A percentile compares a stretch with the other conserved stretches of the same genome.
These are phyloP conservation scores for Ommatoiulus sabulosus DNA, from an alignment of 2,888 invertebrate genomes.

Conservation along the genomic window DNA sequence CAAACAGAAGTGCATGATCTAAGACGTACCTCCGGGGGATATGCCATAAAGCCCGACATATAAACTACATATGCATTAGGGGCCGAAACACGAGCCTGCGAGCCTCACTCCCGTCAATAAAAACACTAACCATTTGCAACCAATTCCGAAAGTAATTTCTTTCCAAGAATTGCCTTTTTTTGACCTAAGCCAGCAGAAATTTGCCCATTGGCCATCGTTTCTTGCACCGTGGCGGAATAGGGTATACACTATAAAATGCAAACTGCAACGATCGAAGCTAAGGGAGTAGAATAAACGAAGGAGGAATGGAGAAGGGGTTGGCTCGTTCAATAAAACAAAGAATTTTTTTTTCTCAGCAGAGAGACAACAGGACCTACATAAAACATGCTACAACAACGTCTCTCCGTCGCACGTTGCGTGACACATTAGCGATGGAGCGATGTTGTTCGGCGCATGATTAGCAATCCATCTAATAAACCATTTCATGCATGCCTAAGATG, in stretches of 20 bases:
- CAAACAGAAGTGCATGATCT: slow-evolving; percentile 45
- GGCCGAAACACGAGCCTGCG: slow-evolving; percentile 27
- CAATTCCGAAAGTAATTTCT: slow-evolving; percentile 45
- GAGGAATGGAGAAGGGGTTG: not conserved
- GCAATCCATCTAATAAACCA: not conserved
- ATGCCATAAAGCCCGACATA: not conserved
- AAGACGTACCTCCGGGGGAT: slow-evolving; percentile 25
- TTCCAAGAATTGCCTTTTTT: slow-evolving; percentile 28
- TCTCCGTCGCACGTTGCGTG: not conserved
- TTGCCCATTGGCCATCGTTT: slow-evolving; percentile 32
- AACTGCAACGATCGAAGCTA: not conserved
- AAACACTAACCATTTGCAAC: slow-evolving; percentile 47
- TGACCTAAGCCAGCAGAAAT: slow-evolving; percentile 26
- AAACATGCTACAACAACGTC: not conserved
- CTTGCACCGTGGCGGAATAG: not conserved
- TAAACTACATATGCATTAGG: slow-evolving; percentile 47
- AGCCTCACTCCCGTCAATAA: slow-evolving; percentile 34
- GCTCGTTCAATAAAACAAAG: not conserved
- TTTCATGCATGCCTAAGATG: not conserved
- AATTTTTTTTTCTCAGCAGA: not conserved
- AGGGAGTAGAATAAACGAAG: not conserved
- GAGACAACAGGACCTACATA: not conserved
- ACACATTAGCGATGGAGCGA: not conserved
- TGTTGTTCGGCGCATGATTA: not conserved
- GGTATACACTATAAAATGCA: not conserved